Base-by-base conservation (phyloP, 2,113 vertebrate genomes). In the Bubo blakistoni region DNA sequence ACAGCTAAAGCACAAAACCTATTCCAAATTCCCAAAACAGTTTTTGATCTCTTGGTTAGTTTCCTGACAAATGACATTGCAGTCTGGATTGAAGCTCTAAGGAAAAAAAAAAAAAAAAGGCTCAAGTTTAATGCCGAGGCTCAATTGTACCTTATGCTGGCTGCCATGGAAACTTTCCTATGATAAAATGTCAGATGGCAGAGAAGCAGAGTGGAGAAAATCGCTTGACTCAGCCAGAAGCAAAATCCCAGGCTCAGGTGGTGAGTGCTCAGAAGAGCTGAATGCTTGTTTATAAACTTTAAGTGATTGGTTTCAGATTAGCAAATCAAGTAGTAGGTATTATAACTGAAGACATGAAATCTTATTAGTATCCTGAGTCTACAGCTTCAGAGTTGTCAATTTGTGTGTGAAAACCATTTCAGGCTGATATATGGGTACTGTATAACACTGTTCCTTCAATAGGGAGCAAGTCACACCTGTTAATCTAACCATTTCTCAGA, bases 371-470 rank as follows among this genome's bases (percentile, higher is more conserved):
- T 71, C 42, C 44, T 62, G 24, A 81, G 21, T 84, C 38, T 6
- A 2, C 21, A 61, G 3, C 26, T 70, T 11, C n/a, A 25, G 14
- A 86, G 44, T 27, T 77, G 27, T 57, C 36, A 21, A 27, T 86
- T 40, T 44, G 11, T 69, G 34, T 49, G 11, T 62, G 44, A 59
- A 26, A 90, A 30, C 5, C 4, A 55, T 55, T 89, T 88, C 22
- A 14, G 6, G 6, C 15, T 61, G 24, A 44, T 73, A 54, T 0
- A 0, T 47, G 14, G 38, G 12, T 65, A 5, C 5, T 5, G 7
- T 63, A 27, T 42, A 71, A 16, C 5, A 29, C 8, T 40, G 5
- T 29, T 94, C 10, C 8, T 71, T 32, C 79, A 49, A 3, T 13
- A 7, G 7, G 13, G 30, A 86, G 13, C 29, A 90, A 72, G 40